Evolutionary conservation across 2,888 invertebrate genomes (phyloP).

Genomic region (Pediacus dermestoides): DNA sequence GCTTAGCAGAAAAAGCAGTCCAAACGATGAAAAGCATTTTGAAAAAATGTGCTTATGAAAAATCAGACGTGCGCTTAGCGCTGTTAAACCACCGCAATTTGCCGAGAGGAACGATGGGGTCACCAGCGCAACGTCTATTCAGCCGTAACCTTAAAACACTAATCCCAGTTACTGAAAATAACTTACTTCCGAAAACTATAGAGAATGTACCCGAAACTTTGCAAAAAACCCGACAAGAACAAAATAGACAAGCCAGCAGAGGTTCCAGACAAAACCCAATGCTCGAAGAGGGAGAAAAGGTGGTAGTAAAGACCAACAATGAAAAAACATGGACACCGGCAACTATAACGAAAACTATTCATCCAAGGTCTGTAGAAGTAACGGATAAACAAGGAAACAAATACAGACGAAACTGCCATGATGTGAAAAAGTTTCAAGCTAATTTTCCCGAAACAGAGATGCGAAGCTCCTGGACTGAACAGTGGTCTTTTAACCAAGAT

Average conservation of each 20-base stretch:
- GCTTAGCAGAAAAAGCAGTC: too few species aligned
- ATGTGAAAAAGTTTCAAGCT: neutral
- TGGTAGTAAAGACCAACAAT: neutral
- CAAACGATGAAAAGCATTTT: too few species aligned
- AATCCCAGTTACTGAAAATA: neutral
- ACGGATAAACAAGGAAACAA: neutral
- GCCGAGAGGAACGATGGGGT: neutral
- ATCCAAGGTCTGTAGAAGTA: neutral
- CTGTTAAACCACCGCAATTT: too few species aligned
- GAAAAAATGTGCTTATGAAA: too few species aligned
- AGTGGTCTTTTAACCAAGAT: neutral
- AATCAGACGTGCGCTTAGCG: too few species aligned
- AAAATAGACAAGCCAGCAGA: constrained; percentile 1
- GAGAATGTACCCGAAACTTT: neutral
- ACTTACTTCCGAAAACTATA: neutral
- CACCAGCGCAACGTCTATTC: constrained; percentile 2
- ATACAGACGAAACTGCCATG: neutral
- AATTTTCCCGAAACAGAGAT: neutral
- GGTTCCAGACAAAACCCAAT: neutral
- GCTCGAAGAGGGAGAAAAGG: neutral
- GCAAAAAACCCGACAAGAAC: neutral
- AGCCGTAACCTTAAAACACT: neutral
- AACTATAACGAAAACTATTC: neutral
- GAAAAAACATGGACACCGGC: neutral
- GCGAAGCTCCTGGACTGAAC: neutral